These are phyloP conservation scores for Drosophila differens DNA, from an alignment of 2,888 invertebrate genomes.

Conservation along the genomic window DNA sequence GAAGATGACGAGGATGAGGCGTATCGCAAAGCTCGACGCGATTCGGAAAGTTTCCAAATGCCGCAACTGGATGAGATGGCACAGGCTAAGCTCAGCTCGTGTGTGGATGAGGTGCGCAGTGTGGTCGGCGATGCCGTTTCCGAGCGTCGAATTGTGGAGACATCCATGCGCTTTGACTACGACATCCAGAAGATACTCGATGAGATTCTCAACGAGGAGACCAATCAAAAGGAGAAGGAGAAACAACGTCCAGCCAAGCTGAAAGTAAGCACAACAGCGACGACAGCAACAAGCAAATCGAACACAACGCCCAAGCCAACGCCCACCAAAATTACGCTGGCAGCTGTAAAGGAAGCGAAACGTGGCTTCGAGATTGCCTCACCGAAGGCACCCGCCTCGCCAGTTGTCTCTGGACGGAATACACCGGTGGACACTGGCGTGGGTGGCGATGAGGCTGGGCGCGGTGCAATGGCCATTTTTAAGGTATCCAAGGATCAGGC, in stretches of 20 bases:
- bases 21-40: constrained; percentile 84
- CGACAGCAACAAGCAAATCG: constrained; percentile 17
- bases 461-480: constrained; percentile 55
- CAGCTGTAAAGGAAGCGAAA: constrained; percentile 70
- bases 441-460: constrained; percentile 62
- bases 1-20: constrained; percentile 86
- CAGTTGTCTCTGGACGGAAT: constrained; percentile 87
- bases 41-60: constrained; percentile 86
- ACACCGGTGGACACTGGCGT: constrained; percentile 84
- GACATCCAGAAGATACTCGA: constrained; percentile 91
- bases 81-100: constrained; percentile 91
- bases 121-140: constrained; percentile 92
- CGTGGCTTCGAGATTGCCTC: constrained; percentile 85
- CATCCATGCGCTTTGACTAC: constrained; percentile 90
- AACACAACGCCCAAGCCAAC: constrained; percentile 27
- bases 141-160: constrained; percentile 90
- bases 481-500: constrained; percentile 84
- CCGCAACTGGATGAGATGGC: constrained; percentile 88
- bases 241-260: constrained; percentile 35
- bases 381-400: constrained; percentile 90
- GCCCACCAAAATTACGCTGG: constrained; percentile 65
- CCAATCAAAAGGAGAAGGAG: constrained; percentile 54
- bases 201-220: constrained; percentile 88
- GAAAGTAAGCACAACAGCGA: constrained; percentile 13
- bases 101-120: constrained; percentile 92